Percentiles rank a stretch among this genome's conserved stretches.
Conservation (phyloP, 2,797 vertebrate species). For the Brachymystax lenok region DNA sequence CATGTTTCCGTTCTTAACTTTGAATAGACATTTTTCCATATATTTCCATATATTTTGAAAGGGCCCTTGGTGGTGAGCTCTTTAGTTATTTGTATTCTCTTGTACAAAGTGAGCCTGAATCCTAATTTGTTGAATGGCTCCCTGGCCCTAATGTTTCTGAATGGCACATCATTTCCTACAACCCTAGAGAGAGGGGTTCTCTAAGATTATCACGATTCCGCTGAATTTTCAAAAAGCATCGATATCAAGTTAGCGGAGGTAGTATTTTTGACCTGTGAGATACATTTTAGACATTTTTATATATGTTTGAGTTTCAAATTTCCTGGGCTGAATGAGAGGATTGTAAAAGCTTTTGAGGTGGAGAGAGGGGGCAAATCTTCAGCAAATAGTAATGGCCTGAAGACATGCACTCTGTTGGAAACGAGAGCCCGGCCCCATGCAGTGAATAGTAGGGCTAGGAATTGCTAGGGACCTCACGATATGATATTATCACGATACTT, state of each 20-base stretch:
- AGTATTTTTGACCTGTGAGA: constrained; percentile 44
- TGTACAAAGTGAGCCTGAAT: constrained; percentile 15
- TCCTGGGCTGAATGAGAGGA: constrained; percentile 55
- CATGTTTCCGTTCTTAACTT: no score
- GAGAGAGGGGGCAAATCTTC: constrained; percentile 44
- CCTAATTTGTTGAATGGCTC: constrained; percentile 44
- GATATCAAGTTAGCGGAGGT: constrained; percentile 48
- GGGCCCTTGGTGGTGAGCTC: constrained; percentile 27
- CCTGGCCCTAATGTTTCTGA: constrained; percentile 59
- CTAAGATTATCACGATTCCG: constrained; percentile 52
- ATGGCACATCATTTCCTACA: constrained; percentile 51
- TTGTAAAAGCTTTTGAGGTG: constrained; percentile 63
- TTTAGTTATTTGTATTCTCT: constrained; percentile 41
- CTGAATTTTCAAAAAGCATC: constrained; percentile 49
- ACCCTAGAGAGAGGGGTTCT: constrained; percentile 27
- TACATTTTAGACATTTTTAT: constrained; percentile 41
- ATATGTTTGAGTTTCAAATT: constrained; percentile 63
- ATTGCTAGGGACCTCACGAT: no score
- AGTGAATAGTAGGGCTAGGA: background rate
- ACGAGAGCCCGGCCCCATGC: constrained; percentile 37
- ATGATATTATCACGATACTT: no score
- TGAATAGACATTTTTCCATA: no score
- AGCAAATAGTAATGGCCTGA: constrained; percentile 61
- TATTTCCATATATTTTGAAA: constrained; percentile 9
- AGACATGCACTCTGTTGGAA: constrained; percentile 55